Base-by-base conservation (phyloP, 2,797 vertebrate genomes). In the Hyperoplus immaculatus region DNA sequence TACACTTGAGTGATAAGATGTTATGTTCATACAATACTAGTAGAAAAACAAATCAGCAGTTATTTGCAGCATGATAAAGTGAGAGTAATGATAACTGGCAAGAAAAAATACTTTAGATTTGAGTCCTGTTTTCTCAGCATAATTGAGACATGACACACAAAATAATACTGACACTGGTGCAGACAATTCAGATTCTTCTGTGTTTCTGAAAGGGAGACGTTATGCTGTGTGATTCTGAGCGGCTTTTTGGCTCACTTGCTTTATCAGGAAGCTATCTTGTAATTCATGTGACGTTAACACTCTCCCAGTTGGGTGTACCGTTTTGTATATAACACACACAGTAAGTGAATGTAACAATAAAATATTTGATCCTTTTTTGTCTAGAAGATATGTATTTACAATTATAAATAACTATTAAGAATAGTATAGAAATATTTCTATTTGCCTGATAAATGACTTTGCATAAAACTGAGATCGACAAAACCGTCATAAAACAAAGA, bases 371-470 rank as follows among this genome's bases (percentile, higher is more conserved):
- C 66, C 36, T 81, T 86, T 81, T 86, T 76, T 63, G 57, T 70
- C 88, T 91, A 91, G 38, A 90, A 91, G 89, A 94, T 84, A 84
- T 65, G 71, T 91, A 93, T 93, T 80, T 93, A 93, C 92, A 93
- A 59, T 87, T 77, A 93, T 95, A 95, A 95, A 95, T 95, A 91
- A 68, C 87, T 92, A 92, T 82, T 62, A 77, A 59, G 62, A 80
- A 82, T 75, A 86, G 47, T 38, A 89, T 85, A 80, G 75, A 86
- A 90, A 90, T 77, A 58, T 81, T 56, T 85, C 87, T 93, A 90
- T 86, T 87, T 72, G 47, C 64, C 72, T 59, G 69, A 87, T 86
- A 82, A 83, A 84, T 84, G 73, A 80, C 45, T 89, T 89, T 88
- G 83, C 81, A 85, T 90, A 78, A 72, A 88, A 67, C 61, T 72